phyloP scores from a whole-genome alignment of 2,797 vertebrate species.

The Glossophaga mutica region DNA sequence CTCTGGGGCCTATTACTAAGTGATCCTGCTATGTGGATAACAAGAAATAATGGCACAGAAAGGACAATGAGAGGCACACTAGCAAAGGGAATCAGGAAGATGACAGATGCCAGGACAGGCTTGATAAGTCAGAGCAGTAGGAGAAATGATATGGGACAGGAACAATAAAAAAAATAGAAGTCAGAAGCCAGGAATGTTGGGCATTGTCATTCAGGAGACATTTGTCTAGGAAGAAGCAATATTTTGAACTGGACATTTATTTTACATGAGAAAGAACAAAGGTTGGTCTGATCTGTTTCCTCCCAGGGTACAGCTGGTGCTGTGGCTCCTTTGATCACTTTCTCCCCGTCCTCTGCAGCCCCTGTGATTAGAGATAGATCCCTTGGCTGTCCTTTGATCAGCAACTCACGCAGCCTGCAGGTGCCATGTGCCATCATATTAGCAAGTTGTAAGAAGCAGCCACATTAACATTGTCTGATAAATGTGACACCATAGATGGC shows the following conservation, averaged over 20 bases:
- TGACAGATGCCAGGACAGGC: not conserved
- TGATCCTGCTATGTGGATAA: not conserved
- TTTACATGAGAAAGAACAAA: conserved; percentile 77
- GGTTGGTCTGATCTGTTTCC: conserved; percentile 79
- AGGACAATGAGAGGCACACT: not conserved
- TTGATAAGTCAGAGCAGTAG: not conserved
- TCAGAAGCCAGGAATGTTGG: not conserved
- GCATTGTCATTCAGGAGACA: not conserved
- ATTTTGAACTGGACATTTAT: conserved; percentile 64
- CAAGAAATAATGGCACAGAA: not conserved
- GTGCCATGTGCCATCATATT: conserved; percentile 83
- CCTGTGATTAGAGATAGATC: conserved; percentile 82
- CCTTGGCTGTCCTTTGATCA: conserved; percentile 83
- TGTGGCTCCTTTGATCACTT: conserved; percentile 82
- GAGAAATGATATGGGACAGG: not conserved
- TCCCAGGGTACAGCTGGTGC: conserved; percentile 71
- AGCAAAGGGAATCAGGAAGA: not conserved
- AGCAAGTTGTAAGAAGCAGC: conserved; percentile 71
- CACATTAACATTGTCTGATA: conserved; percentile 53
- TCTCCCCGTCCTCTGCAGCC: conserved; percentile 73
- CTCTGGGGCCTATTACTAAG: not conserved
- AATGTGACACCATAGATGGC: not conserved
- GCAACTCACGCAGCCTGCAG: conserved; percentile 77
- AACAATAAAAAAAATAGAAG: not conserved
- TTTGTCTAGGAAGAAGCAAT: not conserved